Base-by-base conservation (phyloP, 2,888 invertebrate species). In the Drosophila anomalipes region DNA sequence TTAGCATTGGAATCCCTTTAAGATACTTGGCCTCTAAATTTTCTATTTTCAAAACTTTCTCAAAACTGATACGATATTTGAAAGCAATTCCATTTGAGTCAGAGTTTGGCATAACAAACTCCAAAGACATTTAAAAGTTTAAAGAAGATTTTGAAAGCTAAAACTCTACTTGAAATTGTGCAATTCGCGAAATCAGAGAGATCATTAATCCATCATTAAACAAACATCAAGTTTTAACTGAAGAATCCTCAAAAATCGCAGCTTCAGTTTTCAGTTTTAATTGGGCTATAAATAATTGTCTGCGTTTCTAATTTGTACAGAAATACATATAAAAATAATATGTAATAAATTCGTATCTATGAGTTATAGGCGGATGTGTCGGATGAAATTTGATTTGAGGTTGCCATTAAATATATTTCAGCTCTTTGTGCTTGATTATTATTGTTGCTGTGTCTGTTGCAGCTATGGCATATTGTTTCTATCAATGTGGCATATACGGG, bases 381-480 rank as follows among this genome's bases (percentile, higher is more conserved):
- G 77, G n/a, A 70, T 79, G 79, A 79, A 81, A 79, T 79, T 79
- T 82, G 84, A 85, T 86, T 83, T 81, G 81, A 74, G 70, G 66
- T 51, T 41, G 81, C 69, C 66, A 80, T 81, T 74, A 70, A 83
- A 82, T 56, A 59, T 69, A 72, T 79, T 77, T 77, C 61, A 59
- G 68, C 72, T 44, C 79, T 79, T 63, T 62, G 69, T 70, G 66
- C 66, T 60, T 62, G 44, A 73, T 78, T 65, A 63, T 64, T 62
- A 62, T 72, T 76, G 49, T 26, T 63, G 74, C 41, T 66, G 61
- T 33, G 33, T 35, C 61, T 70, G 67, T 58, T 72, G 83, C 77
- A 77, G 67, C 56, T 33, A 57, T 66, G 66, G 69, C 82, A 70
- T 69, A 79, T 73, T 83, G 81, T 81, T 80, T 77, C 53, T 69